Evolutionary conservation across 2,888 invertebrate genomes (phyloP), one percentile per base, ranked within the genome.

Genomic region (Agapostemon virescens): DNA sequence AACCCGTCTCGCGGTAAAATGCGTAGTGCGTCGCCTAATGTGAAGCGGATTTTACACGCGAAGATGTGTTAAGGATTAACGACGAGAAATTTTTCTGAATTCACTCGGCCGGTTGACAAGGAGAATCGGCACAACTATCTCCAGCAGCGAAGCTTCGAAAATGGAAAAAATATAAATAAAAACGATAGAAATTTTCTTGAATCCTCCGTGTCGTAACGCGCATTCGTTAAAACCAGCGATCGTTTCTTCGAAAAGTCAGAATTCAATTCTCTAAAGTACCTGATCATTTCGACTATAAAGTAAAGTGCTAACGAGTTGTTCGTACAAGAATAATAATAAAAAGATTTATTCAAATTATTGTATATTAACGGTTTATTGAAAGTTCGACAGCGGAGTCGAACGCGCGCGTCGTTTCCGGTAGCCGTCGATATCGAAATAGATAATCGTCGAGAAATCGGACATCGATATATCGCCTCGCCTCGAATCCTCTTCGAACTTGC

Each of bases 1-100:
- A 80, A 82, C 81, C 87, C 86, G 87, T 82, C 79, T 81, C 80
- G 75, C 84, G 72, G 84, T 74, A 40, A 71, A n/a, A 70, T 69
- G 66, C 74, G 64, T 69, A 67, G 55, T 70, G 45, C 69, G 67
- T 70, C 64, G 55, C 64, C 63, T 63, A 75, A 58, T 52, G 52
- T 38, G 52, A 58, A 64, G 17, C n/a, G 61, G 61, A 73, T 63
- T n/a, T 68, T 64, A 42, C 23, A 45, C 26, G 64, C 26, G 20
- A 63, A 40, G 52, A 77, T 23, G 55, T 68, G n/a, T 67, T 61
- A n/a, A 63, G 36, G 11, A 36, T 36, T n/a, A 36, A 66, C 40
- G 52, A 33, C 38, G 30, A 23, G 58, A 5, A 49, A 33, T 61
- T 61, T 61, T 63, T n/a, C 15, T 26, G 23, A 63, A 55, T 69